Evolutionary conservation across 2,888 invertebrate species (phyloP), one percentile per base, ranked within the genome.

Genomic region (Gnatocerus cornutus): DNA sequence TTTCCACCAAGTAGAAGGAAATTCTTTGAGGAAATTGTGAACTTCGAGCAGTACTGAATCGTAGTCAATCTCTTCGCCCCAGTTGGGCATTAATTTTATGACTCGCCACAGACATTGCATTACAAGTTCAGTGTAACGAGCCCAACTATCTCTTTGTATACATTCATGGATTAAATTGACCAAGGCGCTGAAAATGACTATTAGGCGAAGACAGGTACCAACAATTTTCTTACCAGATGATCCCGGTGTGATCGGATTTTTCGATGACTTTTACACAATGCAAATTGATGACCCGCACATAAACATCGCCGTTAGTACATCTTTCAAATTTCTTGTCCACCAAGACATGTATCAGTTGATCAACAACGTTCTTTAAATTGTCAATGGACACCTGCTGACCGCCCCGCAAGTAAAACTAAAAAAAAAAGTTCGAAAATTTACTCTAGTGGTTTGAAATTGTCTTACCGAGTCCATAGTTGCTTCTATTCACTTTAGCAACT

Each of bases 21-120:
- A 95, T 14, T 94, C 92, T 82, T 93, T 92, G 80, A 98, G 91
- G 85, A 98, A 98, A 73, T 92, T 87, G 81, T 98, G 96, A 69
- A 96, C 91, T 84, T 97, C 96, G 67, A 91, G 87, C 12, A 98
- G 86, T 64, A 95, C 91, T 1, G 89, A 88, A 81, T 93, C 93
- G 75, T 93, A 94, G 83, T 94, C 92, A 27, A 94, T 87, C 1
- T 91, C 90, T 80, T 90, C 90, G 6, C 90, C 89, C 90, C 96
- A 95, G 55, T 91, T 90, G 0, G 94, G 91, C 80, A 98, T 90
- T 85, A 93, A 90, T 84, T 96, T 95, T 10, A 97, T 91, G 68
- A 96, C 93, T 82, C 96, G 94, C 98, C 98, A 98, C 81, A 97
- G 90, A 83, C 98, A 98, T 86, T 97, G 96, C 90, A 96, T 93